Conservation (phyloP, 2,888 invertebrate species). For the Zaprionus lineosus region DNA sequence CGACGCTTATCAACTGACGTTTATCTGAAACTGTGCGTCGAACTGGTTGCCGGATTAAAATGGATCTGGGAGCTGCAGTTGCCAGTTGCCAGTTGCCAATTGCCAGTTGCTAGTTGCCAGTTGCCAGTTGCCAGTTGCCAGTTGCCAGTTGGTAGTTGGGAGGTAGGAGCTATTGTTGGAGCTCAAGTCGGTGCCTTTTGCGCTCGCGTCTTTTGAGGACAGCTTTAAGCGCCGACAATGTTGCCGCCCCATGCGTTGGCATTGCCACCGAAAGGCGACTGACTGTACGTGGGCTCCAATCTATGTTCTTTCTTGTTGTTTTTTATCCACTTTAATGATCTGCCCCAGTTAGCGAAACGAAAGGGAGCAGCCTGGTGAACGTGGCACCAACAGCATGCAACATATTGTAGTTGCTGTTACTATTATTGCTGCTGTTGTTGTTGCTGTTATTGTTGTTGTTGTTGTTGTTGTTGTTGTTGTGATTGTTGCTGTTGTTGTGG, state of each 20-base stretch:
- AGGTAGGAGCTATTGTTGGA: conserved; percentile 17
- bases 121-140: not conserved
- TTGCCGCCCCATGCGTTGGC: conserved; percentile 45
- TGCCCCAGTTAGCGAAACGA: conserved; percentile 75
- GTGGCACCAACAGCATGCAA: conserved; percentile 36
- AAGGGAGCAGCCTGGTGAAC: conserved; percentile 69
- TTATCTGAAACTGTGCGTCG: conserved; percentile 65
- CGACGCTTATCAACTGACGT: conserved; percentile 68
- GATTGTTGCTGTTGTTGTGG: conserved; percentile 17
- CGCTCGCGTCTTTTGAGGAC: conserved; percentile 70
- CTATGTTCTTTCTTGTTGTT: no score
- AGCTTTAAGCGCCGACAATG: conserved; percentile 72
- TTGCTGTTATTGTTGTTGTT: conserved; percentile 25
- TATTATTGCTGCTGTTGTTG: conserved; percentile 17
- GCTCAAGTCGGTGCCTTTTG: conserved; percentile 58
- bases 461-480: conserved; percentile 24
- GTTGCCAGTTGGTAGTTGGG: conserved; percentile 9
- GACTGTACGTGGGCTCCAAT: conserved; percentile 70
- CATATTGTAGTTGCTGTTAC: conserved; percentile 28
- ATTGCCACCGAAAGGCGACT: conserved; percentile 21
- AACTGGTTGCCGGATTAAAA: conserved; percentile 43
- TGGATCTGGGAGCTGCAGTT: conserved; percentile 19
- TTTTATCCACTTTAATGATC: conserved; percentile 78
- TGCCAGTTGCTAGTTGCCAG: conserved; percentile 11
- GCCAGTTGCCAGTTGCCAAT: conserved; percentile 5